Conservation (phyloP, 2,888 invertebrate genomes). For the Arctia plantaginis region DNA sequence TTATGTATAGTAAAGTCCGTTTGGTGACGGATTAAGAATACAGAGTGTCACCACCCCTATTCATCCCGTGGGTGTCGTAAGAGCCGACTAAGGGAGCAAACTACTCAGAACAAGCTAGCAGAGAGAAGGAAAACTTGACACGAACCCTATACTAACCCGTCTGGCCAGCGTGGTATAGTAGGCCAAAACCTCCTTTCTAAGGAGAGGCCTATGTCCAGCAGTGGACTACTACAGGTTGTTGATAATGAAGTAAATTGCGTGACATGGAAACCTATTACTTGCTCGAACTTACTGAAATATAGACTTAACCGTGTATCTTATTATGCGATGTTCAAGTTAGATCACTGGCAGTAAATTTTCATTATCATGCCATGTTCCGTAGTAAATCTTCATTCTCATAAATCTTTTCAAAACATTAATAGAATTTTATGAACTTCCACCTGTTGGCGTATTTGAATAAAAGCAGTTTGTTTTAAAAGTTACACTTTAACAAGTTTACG, state of each 20-base stretch:
- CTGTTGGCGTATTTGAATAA: background rate
- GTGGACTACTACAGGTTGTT: no score
- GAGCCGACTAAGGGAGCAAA: no score
- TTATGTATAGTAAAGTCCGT: background rate
- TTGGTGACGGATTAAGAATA: no score
- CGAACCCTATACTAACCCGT: no score
- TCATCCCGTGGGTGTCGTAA: no score
- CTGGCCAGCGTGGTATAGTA: no score
- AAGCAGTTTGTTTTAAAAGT: background rate
- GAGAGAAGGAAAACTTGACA: no score
- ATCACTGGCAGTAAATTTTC: slow-evolving; percentile 9
- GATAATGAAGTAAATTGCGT: background rate
- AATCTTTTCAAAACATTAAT: slow-evolving; percentile 1
- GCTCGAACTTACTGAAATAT: background rate
- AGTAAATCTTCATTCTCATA: slow-evolving; percentile 1
- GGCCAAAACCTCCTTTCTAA: no score
- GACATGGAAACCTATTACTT: background rate
- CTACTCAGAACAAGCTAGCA: no score
- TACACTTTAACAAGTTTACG: background rate
- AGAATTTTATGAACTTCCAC: background rate
- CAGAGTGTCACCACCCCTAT: no score
- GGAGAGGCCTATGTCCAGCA: no score
- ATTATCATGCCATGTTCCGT: slow-evolving; percentile 2
- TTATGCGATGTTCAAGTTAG: background rate
- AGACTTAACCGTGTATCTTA: slow-evolving; percentile 3